phyloP scores from a whole-genome alignment of 2,888 invertebrate genomes.

The Plusia festucae region DNA sequence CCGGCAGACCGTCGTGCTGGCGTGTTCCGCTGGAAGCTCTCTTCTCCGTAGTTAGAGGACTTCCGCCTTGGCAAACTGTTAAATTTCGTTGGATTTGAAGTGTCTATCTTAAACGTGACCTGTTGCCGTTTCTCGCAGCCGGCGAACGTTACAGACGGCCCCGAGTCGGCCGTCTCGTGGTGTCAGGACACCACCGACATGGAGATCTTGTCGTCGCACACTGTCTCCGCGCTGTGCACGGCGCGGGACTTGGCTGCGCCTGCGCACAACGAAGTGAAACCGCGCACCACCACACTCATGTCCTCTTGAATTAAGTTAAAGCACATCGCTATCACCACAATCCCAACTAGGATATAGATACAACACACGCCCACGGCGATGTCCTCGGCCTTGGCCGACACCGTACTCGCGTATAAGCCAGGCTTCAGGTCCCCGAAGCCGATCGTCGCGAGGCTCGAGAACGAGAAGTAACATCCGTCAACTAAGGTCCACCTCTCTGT shows the following conservation, averaged over 20 bases:
- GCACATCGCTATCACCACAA: conserved; percentile 96
- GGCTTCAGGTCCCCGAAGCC: conserved; percentile 95
- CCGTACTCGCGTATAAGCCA: conserved; percentile 87
- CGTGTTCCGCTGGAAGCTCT: conserved; percentile 91
- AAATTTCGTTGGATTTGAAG: conserved; percentile 83
- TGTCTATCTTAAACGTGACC: conserved; percentile 80
- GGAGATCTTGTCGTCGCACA: conserved; percentile 85
- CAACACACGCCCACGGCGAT: conserved; percentile 94
- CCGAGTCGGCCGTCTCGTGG: conserved; percentile 77
- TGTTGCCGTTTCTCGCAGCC: conserved; percentile 71
- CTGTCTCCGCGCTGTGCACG: conserved; percentile 84
- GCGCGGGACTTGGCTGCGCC: conserved; percentile 71
- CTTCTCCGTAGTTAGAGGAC: conserved; percentile 74
- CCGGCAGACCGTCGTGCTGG: conserved; percentile 91
- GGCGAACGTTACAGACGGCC: conserved; percentile 72
- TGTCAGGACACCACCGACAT: conserved; percentile 90
- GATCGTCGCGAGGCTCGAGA: conserved; percentile 94
- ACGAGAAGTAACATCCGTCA: conserved; percentile 95
- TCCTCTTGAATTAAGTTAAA: conserved; percentile 96
- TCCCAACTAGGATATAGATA: conserved; percentile 94
- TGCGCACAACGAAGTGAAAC: conserved; percentile 68
- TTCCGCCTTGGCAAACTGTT: conserved; percentile 89
- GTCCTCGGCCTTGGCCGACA: conserved; percentile 87
- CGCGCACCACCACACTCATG: conserved; percentile 79
- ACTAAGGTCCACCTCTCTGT: conserved; percentile 97